A percentile compares a stretch with the other conserved stretches of the same genome.
These are phyloP conservation scores for Sardina pilchardus DNA, from an alignment of 2,113 vertebrate species.

Conservation along the genomic window DNA sequence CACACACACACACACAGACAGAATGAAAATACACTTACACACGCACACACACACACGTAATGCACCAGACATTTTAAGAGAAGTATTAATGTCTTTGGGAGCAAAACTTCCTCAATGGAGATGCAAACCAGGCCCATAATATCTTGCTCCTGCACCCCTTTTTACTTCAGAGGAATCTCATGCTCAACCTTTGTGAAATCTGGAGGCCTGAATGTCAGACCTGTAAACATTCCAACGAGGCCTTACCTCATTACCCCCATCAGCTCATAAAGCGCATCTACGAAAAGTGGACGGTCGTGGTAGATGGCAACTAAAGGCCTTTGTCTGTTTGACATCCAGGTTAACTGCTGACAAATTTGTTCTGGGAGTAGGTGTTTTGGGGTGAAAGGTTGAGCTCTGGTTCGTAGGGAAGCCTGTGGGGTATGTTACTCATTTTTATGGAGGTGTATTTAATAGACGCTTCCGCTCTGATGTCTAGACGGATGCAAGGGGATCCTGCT, in stretches of 20 bases:
- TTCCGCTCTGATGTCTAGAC: conserved; percentile 1
- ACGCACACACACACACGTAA: no score
- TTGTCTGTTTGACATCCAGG: background rate
- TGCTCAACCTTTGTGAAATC: no score
- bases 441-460: background rate
- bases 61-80: conserved; percentile 23
- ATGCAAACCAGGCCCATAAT: conserved; percentile 7
- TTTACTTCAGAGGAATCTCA: no score
- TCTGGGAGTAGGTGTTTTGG: background rate
- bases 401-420: background rate
- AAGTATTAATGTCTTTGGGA: conserved; percentile 29
- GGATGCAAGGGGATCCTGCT: conserved; percentile 4
- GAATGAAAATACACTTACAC: no score
- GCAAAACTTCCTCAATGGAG: conserved; percentile 18
- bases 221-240: background rate
- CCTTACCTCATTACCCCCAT: background rate
- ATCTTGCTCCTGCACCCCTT: background rate
- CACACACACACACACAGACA: background rate
- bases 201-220: no score
- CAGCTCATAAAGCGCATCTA: background rate
- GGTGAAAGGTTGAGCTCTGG: conserved; percentile 1
- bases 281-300: background rate
- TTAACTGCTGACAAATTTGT: background rate
- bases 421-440: conserved; percentile 5
- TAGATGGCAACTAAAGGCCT: background rate